Evolutionary conservation across 1,140 invertebrate genomes (phyloP), one percentile per base, ranked within the genome.

Genomic region (Camponotus pennsylvanicus): DNA sequence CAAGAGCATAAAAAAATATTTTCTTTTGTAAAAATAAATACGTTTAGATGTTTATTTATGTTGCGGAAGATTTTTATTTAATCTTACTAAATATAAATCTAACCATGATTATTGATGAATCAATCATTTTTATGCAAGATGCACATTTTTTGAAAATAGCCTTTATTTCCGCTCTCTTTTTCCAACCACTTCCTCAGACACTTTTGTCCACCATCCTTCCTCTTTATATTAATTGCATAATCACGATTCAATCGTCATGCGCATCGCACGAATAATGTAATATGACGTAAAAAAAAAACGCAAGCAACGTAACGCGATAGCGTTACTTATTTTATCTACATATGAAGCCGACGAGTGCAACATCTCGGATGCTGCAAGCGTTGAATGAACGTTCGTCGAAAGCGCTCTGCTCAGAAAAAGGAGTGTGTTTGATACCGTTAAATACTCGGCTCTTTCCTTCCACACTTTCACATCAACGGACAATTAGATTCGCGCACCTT

Each of bases 191-290:
- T 67, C 40, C 49, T 37, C 42, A 27, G 27, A 21, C 15, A 9
- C 18, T 15, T 49, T 6, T n/a, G 6, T 40, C 2, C 37, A 27
- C 27, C 8, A n/a, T 34, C n/a, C 15, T 13, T 45, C 15, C 4
- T 6, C 21, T 42, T 45, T 27, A 42, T 34, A 66, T 45, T 80
- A 70, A 71, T 80, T 70, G 18, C n/a, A n/a, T 70, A 80, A 80
- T 8, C 34, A 34, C 34, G 4, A 18, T 18, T 45, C 34, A 70
- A 55, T 27, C 66, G 37, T 18, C 5, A 2, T 13, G 45, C 34
- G n/a, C 42, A 27, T 18, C 45, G 11, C 7, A 37, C 13, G 6
- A 15, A 27, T 55, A 79, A 73, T 37, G 37, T 75, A 75, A 79
- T 9, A 15, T 57, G 21, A 57, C 66, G 21, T 57, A 45, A 78